Evolutionary conservation across 37 sponge, comb jelly and placozoan species (phyloP).

Genomic region (Dysidea cf. avara): DNA sequence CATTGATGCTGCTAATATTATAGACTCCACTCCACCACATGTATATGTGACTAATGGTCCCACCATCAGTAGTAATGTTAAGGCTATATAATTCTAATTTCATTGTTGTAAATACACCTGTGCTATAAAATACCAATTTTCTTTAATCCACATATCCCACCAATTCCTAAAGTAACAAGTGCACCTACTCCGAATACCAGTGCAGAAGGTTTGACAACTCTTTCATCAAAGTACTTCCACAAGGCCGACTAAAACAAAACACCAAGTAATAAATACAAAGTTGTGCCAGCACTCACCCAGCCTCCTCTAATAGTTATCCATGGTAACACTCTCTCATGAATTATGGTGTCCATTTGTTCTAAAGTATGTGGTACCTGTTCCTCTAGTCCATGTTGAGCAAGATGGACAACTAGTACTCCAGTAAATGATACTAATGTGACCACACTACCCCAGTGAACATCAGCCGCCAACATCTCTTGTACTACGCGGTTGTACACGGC

Average conservation of each 20-base stretch:
- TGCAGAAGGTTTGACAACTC: too few species aligned
- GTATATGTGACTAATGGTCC: constrained; percentile 88
- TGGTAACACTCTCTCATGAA: too few species aligned
- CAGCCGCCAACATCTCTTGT: constrained; percentile 47
- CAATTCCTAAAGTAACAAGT: too few species aligned
- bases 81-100: constrained; percentile 15
- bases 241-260: too few species aligned
- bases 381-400: constrained; percentile 32
- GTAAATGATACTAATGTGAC: constrained; percentile 58
- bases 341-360: too few species aligned
- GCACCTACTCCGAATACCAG: too few species aligned
- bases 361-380: neutral
- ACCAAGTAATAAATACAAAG: too few species aligned
- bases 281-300: too few species aligned
- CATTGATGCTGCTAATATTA: neutral
- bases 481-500: constrained; percentile 28
- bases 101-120: neutral
- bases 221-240: too few species aligned
- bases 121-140: neutral
- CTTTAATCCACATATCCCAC: neutral
- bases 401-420: constrained; percentile 41
- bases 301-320: too few species aligned
- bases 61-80: constrained; percentile 48
- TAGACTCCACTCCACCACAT: constrained; percentile 56
- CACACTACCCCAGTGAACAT: constrained; percentile 66